Evolutionary conservation across 2,888 invertebrate species (phyloP).

Genomic region (Clunio marinus): DNA sequence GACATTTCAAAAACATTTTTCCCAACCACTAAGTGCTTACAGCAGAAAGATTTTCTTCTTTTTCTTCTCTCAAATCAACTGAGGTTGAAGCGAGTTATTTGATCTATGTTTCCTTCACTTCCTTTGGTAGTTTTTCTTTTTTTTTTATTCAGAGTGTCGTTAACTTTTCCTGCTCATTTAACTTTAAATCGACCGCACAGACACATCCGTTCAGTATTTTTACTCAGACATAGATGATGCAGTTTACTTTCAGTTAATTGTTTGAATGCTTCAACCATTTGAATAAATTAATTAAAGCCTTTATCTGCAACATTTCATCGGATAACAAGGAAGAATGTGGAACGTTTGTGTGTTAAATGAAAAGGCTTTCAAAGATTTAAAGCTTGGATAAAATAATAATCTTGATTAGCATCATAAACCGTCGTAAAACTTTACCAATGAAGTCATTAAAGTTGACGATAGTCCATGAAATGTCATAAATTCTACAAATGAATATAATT

Average conservation of each 20-base stretch:
- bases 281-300: not conserved
- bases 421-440: too few species aligned
- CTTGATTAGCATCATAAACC: too few species aligned
- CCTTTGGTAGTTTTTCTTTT: not conserved
- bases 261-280: not conserved
- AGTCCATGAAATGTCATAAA: slow-evolving; percentile 7
- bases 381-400: too few species aligned
- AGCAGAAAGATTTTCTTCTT: too few species aligned
- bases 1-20: too few species aligned
- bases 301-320: slow-evolving; percentile 4
- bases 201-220: too few species aligned
- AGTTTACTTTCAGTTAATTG: slow-evolving; percentile 14
- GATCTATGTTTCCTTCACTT: not conserved
- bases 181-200: not conserved
- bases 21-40: too few species aligned
- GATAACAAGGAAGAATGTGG: not conserved
- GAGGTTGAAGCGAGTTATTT: too few species aligned
- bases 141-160: too few species aligned
- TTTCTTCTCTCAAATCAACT: too few species aligned
- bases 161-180: not conserved
- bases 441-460: too few species aligned
- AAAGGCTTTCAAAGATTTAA: not conserved
- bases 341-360: not conserved
- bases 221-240: slow-evolving; percentile 6
- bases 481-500: too few species aligned